Evolutionary conservation across 2,888 invertebrate genomes (phyloP), one percentile per base, ranked within the genome.

Genomic region (Meiosimyza platycephala): DNA sequence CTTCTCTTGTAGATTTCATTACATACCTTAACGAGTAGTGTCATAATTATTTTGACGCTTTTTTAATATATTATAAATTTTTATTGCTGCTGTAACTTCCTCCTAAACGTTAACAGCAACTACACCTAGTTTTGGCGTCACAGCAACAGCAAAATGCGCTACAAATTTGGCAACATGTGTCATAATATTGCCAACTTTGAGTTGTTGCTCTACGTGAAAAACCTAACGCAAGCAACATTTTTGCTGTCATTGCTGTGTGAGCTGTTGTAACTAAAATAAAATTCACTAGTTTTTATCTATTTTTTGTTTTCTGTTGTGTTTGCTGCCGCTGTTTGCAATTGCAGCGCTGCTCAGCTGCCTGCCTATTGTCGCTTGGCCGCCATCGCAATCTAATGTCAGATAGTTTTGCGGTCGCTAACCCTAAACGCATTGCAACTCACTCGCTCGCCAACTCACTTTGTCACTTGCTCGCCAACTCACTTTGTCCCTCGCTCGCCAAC

Each of bases 391-490:
- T 85, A 85, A 86, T 85, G 85, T 85, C 85, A 85, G 85, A 85
- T 85, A 85, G 85, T 85, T 85, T 84, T 86, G 86, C 86, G 86
- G 85, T 86, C 85, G 86, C 85, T 85, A 85, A 85, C 85, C 85
- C 85, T 72, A 73, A 73, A 73, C n/a, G 65, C 72, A 74, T 72
- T 74, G 66, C 68, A 73, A 69, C 60, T 60, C 15, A 48, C n/a
- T n/a, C n/a, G n/a, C n/a, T n/a, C n/a, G n/a, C n/a, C n/a, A n/a
- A n/a, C n/a, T n/a, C 11, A 22, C 57, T 18, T 22, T 16, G 22
- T 22, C 57, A 57, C n/a, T 18, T 2, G 16, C 57, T 22, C 22
- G 28, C 57, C 18, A 22, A 50, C 15, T 15, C 15, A 48, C 40
- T 28, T 47, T n/a, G 50, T 63, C 64, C 1, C 48, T 55, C 12